Evolutionary conservation across 2,113 vertebrate genomes (phyloP).

Genomic region (Paratilapia polleni): DNA sequence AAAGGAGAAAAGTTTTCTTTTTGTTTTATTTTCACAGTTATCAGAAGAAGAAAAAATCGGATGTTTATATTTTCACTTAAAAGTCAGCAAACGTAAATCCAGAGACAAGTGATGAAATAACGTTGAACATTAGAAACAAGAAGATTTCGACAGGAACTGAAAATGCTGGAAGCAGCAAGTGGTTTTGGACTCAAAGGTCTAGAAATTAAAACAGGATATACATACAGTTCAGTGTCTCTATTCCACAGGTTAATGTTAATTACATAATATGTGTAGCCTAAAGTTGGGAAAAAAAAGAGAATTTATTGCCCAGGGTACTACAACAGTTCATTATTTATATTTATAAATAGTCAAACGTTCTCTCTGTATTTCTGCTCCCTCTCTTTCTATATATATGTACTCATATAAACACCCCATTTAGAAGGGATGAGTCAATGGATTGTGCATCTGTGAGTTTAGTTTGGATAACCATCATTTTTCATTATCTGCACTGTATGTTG

Average conservation of each 20-base stretch:
- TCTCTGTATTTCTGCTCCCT: not conserved
- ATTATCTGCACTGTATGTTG: not conserved
- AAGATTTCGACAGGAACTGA: not conserved
- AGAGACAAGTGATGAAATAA: not conserved
- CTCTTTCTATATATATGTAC: not conserved
- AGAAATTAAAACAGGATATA: constrained; percentile 40
- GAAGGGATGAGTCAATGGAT: constrained; percentile 5
- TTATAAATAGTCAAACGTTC: constrained; percentile 72
- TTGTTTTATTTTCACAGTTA: constrained; percentile 65
- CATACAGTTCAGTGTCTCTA: not conserved
- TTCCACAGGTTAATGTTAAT: constrained; percentile 52
- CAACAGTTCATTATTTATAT: constrained; percentile 60
- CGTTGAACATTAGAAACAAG: constrained; percentile 15
- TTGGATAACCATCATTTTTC: constrained; percentile 3
- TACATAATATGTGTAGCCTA: constrained; percentile 33
- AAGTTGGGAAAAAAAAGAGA: not conserved
- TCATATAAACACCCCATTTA: constrained; percentile 36
- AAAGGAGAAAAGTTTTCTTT: constrained; percentile 1
- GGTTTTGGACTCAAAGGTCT: constrained; percentile 19
- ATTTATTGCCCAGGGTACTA: constrained; percentile 16
- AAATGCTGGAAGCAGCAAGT: constrained; percentile 35
- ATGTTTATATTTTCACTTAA: constrained; percentile 36
- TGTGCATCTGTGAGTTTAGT: constrained; percentile 26
- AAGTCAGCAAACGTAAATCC: not conserved
- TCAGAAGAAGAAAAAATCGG: constrained; percentile 23